Evolutionary conservation across 2,888 invertebrate species (phyloP).

Genomic region (Dichetophora obliterata): DNA sequence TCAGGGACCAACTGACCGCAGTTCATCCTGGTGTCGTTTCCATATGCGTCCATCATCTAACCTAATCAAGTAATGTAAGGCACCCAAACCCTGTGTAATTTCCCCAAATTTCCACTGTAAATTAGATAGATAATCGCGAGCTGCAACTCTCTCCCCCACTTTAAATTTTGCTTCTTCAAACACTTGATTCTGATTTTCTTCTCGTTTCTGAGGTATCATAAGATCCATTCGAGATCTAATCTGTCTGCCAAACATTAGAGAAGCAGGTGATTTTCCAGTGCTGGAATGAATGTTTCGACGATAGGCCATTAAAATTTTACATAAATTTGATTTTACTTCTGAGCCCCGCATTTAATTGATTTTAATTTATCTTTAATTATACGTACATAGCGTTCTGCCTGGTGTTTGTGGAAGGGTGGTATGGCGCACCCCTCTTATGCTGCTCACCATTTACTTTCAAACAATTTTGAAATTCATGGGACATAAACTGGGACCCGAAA

Average conservation of each 20-base stretch:
- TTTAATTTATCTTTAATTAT: background rate
- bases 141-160: constrained; percentile 28
- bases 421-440: constrained; percentile 13
- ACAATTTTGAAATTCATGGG: background rate
- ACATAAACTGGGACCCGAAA: constrained; percentile 24
- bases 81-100: background rate
- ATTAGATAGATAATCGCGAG: background rate
- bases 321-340: background rate
- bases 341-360: background rate
- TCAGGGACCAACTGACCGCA: background rate
- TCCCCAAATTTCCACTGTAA: background rate
- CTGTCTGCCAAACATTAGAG: constrained; percentile 19
- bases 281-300: too few relatives aligned
- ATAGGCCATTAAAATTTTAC: background rate
- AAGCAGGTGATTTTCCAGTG: too few relatives aligned
- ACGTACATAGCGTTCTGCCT: background rate
- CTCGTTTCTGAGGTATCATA: too few relatives aligned
- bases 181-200: background rate
- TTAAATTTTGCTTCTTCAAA: constrained; percentile 29
- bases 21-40: background rate
- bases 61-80: constrained; percentile 28
- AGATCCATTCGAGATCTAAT: too few relatives aligned
- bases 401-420: constrained; percentile 21
- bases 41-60: constrained; percentile 29
- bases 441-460: background rate